phyloP scores from a whole-genome alignment of 2,113 vertebrate species.

The Callipepla californica region DNA sequence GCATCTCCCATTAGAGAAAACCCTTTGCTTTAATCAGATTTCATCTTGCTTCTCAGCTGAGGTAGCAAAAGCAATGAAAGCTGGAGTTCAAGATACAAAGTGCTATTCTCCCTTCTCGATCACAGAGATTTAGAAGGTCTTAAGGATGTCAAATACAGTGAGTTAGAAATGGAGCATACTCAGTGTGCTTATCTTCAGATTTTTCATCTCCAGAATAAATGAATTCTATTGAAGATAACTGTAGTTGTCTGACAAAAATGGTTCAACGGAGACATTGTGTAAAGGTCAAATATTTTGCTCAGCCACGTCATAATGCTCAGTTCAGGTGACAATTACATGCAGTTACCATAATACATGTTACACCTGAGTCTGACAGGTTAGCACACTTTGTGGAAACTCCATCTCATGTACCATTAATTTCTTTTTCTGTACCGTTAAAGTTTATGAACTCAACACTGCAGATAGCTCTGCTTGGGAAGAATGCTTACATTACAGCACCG shows the following conservation, averaged over 20 bases:
- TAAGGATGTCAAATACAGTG: not conserved
- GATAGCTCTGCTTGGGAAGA: not conserved
- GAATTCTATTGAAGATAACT: not conserved
- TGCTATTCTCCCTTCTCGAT: not conserved
- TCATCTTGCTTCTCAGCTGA: not conserved
- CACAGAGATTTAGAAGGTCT: not conserved
- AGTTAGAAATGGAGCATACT: not conserved
- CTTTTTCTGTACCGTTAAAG: not conserved
- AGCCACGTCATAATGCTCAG: accelerated
- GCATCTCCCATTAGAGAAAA: not conserved
- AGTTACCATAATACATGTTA: not conserved
- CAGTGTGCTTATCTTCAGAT: not conserved
- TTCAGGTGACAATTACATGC: not conserved
- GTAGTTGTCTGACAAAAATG: not conserved
- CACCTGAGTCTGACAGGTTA: not conserved
- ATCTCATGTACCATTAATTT: not conserved
- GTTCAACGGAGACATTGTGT: not conserved
- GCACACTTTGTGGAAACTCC: not conserved
- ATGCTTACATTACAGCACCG: not conserved
- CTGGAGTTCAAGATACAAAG: not conserved
- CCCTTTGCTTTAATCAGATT: not conserved
- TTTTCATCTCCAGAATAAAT: not conserved
- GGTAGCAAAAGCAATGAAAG: not conserved
- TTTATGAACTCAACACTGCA: not conserved
- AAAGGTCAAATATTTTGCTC: not conserved